These are phyloP conservation scores for Embiotoca jacksoni DNA, from an alignment of 2,113 vertebrate genomes.

Conservation along the genomic window DNA sequence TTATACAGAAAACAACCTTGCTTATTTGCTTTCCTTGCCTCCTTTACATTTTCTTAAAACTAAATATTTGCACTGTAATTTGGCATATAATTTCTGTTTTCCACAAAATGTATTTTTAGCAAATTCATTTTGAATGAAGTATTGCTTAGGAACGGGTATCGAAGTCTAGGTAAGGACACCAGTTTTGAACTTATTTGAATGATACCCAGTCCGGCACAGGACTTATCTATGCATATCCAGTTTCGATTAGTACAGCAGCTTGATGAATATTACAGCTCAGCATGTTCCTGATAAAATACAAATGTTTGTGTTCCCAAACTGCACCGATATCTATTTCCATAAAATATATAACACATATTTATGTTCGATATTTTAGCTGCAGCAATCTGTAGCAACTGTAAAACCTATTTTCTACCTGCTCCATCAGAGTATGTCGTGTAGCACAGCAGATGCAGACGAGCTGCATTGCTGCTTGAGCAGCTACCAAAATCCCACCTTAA, in stretches of 20 bases:
- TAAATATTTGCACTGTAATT: too few relatives aligned
- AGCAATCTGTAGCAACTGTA: conserved; percentile 22
- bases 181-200: too few relatives aligned
- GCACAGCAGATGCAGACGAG: conserved; percentile 26
- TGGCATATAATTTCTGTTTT: too few relatives aligned
- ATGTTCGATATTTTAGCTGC: background rate
- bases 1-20: too few relatives aligned
- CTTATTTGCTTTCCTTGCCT: too few relatives aligned
- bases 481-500: conserved; percentile 48
- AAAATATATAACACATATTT: background rate
- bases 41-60: too few relatives aligned
- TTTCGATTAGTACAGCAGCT: background rate
- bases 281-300: background rate
- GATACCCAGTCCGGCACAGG: too few relatives aligned
- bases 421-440: conserved; percentile 18
- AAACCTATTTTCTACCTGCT: conserved; percentile 25
- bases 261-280: background rate
- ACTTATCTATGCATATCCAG: background rate
- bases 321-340: background rate
- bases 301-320: background rate
- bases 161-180: too few relatives aligned
- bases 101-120: too few relatives aligned
- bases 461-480: conserved; percentile 46
- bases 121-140: too few relatives aligned
- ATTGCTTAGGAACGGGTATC: too few relatives aligned